Evolutionary conservation across 2,113 vertebrate species (phyloP).

Genomic region (Neopipo cinnamomea): DNA sequence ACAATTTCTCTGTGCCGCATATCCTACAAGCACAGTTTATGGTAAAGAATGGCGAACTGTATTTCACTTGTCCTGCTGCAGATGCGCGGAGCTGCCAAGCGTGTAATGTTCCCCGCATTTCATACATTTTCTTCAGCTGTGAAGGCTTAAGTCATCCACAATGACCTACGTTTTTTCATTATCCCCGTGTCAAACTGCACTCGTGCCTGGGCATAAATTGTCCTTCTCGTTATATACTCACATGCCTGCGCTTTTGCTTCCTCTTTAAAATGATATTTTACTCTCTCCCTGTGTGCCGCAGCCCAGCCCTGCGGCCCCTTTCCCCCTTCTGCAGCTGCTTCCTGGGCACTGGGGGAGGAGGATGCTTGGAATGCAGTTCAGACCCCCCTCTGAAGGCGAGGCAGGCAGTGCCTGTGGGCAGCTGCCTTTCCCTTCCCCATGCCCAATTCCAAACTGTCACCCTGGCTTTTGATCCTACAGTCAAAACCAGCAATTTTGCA

Average conservation of each 20-base stretch:
- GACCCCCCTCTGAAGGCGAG: not conserved
- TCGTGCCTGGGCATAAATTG: conserved; percentile 99
- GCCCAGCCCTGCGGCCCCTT: not conserved
- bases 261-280: conserved; percentile 78
- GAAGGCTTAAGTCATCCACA: conserved; percentile 97
- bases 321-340: not conserved
- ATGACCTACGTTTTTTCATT: conserved; percentile 99
- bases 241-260: conserved; percentile 72
- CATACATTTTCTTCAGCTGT: conserved; percentile 93
- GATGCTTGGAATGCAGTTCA: rapidly evolving
- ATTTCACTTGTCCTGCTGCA: conserved; percentile 83
- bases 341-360: not conserved
- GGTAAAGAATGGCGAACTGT: conserved; percentile 85
- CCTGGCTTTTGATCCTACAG: not conserved
- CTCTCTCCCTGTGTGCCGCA: conserved; percentile 25
- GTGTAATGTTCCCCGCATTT: conserved; percentile 93
- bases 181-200: conserved; percentile 92
- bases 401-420: not conserved
- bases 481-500: not conserved
- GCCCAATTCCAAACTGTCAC: not conserved
- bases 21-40: conserved; percentile 81
- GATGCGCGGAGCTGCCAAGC: conserved; percentile 84
- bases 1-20: conserved; percentile 83
- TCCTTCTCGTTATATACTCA: conserved; percentile 93
- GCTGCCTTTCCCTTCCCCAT: rapidly evolving